Percentiles rank a stretch among this genome's conserved stretches.
Evolutionary conservation across 2,888 invertebrate genomes (phyloP).

Genomic region (Agapetus fuscipes): DNA sequence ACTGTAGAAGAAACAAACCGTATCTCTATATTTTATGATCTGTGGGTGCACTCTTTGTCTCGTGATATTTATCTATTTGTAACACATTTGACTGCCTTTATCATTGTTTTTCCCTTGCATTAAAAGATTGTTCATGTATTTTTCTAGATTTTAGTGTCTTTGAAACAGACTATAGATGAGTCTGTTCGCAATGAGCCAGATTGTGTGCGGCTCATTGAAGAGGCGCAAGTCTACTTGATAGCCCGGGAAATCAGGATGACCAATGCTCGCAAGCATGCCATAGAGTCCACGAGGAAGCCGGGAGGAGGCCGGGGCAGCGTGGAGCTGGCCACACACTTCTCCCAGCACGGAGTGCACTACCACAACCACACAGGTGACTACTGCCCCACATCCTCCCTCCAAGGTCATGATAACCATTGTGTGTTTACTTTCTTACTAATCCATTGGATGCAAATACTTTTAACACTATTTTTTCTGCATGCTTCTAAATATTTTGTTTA

Average conservation of each 20-base stretch:
- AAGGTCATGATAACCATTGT: too few relatives aligned
- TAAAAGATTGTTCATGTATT: slow-evolving; percentile 4
- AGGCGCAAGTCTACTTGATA: slow-evolving; percentile 69
- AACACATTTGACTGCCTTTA: not conserved
- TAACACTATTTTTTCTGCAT: too few relatives aligned
- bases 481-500: too few relatives aligned
- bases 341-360: slow-evolving; percentile 9
- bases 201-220: slow-evolving; percentile 55
- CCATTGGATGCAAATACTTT: too few relatives aligned
- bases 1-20: too few relatives aligned
- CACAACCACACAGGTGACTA: slow-evolving; percentile 10
- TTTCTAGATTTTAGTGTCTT: slow-evolving; percentile 33
- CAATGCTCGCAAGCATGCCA: slow-evolving; percentile 54
- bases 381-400: too few relatives aligned
- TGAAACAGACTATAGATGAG: slow-evolving; percentile 83
- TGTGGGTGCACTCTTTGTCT: too few relatives aligned
- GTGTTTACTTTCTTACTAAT: too few relatives aligned
- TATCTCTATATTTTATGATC: too few relatives aligned
- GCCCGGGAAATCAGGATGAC: slow-evolving; percentile 69
- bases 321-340: slow-evolving; percentile 8
- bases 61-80: too few relatives aligned
- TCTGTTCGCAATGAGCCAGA: slow-evolving; percentile 53
- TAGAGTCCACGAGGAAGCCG: slow-evolving; percentile 33
- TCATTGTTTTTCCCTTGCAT: too few relatives aligned
- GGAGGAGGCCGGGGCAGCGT: slow-evolving; percentile 6